Evolutionary conservation across 2,113 vertebrate genomes (phyloP).

Genomic region (Tyto alba): DNA sequence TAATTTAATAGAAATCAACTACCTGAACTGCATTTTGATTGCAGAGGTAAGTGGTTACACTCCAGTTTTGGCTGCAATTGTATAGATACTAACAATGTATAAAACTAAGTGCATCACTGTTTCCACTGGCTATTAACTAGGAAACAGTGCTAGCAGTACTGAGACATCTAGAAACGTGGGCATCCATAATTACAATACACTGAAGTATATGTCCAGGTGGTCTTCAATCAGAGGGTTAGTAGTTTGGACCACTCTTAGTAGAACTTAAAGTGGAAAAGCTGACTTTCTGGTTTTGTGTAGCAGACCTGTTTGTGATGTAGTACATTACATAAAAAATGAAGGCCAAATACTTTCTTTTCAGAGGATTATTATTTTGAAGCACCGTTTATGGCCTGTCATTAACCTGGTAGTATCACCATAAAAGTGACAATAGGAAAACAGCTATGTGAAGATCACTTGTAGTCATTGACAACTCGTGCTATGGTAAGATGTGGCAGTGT

Average conservation of each 20-base stretch:
- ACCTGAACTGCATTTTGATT: neutral
- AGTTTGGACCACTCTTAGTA: neutral
- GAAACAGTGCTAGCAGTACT: neutral
- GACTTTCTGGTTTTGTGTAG: neutral
- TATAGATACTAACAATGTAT: neutral
- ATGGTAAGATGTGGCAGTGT: neutral
- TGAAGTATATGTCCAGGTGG: neutral
- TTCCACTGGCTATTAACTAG: neutral
- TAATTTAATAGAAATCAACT: neutral
- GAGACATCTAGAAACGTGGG: neutral
- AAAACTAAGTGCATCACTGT: neutral
- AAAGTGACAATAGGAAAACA: neutral
- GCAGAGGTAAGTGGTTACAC: neutral
- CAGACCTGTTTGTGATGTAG: neutral
- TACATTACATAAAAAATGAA: neutral
- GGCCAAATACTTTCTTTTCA: neutral
- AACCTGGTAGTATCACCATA: neutral
- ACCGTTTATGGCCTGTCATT: neutral
- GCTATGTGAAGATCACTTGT: neutral
- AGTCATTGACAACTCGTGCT: neutral
- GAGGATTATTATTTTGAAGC: neutral
- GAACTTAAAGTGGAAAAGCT: neutral
- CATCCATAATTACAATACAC: neutral
- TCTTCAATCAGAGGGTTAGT: neutral
- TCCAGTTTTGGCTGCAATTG: neutral